Percentiles rank a stretch among this genome's conserved stretches.
Evolutionary conservation across 2,113 vertebrate genomes (phyloP).

Genomic region (Callithrix jacchus): DNA sequence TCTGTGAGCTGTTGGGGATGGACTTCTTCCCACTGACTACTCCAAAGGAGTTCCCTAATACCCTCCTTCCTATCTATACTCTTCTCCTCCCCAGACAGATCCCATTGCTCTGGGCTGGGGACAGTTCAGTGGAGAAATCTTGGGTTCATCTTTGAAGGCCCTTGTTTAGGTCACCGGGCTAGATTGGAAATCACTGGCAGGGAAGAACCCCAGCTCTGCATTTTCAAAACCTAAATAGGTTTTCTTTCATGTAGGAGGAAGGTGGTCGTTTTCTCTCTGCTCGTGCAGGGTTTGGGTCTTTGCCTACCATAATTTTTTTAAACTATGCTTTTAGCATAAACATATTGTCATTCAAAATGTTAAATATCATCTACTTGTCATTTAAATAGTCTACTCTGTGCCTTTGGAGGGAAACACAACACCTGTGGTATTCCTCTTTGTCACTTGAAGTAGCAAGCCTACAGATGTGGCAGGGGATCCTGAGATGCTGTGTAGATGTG

Average conservation of each 20-base stretch:
- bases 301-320: constrained; percentile 6
- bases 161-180: not conserved
- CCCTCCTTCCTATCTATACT: not conserved
- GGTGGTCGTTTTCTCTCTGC: not conserved
- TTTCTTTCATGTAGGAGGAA: not conserved
- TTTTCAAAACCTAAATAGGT: not conserved
- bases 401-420: not conserved
- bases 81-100: not conserved
- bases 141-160: not conserved
- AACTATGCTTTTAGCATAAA: constrained; percentile 36
- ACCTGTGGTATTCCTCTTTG: not conserved
- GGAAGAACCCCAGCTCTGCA: not conserved
- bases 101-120: not conserved
- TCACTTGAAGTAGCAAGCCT: not conserved
- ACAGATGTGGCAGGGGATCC: not conserved
- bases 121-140: not conserved
- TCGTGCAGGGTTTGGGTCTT: not conserved
- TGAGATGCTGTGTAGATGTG: rapidly evolving
- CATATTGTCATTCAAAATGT: constrained; percentile 52
- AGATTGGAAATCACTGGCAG: not conserved
- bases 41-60: not conserved
- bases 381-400: constrained; percentile 12
- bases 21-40: not conserved
- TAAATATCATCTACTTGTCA: constrained; percentile 39
- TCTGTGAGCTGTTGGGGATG: not conserved